Base-by-base conservation (phyloP, 2,888 invertebrate species). In the Seira sanloemensis region DNA sequence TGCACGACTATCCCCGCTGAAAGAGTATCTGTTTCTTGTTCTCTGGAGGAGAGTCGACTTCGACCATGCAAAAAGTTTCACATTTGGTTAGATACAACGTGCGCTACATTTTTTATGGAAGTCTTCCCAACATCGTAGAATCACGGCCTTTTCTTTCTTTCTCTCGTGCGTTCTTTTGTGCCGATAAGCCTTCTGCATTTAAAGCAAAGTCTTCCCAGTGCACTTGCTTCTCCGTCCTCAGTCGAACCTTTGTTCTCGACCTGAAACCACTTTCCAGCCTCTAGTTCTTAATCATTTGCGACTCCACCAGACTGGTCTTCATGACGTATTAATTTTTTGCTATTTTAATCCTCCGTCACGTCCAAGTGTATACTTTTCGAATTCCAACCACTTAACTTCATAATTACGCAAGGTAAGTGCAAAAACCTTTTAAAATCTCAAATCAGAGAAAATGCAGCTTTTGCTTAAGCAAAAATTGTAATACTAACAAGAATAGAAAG, bases 171-270 rank as follows among this genome's bases (percentile, higher is more conserved):
- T 50, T 80, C 68, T 74, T 37, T 58, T 75, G 37, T 18, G 16
- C 37, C 27, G 24, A 37, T 37, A 37, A 37, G 25, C 75, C 7
- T 23, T 46, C 2, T 23, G 23, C 75, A 77, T 72, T 75, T 71
- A 74, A 84, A 72, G 73, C 69, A 86, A 37, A 78, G 72, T 78
- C 78, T 81, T 78, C 82, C 81, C 37, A 71, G 72, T 77, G 84
- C 84, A 86, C 82, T 84, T 84, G 84, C 87, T 86, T 80, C 67
- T 86, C 65, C 78, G 58, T 27, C 73, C 62, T 78, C 87, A 87
- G 87, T 87, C 78, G 84, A 84, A 86, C 78, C 76, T 84, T 78
- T 82, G 86, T 86, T 86, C 84, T 79, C 87, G 82, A 73, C 82
- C 85, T 78, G 86, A 82, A 78, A 84, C 76, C 86, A 87, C 84